A percentile compares a stretch with the other conserved stretches of the same genome.
phyloP scores from a whole-genome alignment of 2,797 vertebrate species.

The Helarctos malayanus region DNA sequence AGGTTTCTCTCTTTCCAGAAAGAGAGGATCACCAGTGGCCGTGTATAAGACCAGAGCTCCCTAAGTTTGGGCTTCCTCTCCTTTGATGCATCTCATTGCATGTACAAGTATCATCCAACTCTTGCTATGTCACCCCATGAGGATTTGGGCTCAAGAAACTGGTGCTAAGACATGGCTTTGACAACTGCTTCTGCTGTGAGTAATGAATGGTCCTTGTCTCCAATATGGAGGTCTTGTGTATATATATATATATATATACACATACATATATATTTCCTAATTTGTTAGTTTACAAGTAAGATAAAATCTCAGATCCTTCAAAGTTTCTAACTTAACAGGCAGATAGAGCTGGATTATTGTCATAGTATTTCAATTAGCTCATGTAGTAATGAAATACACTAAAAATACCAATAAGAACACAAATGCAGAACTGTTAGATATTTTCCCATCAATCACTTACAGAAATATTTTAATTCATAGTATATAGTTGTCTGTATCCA shows the following conservation, averaged over 20 bases:
- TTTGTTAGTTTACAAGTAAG: not conserved
- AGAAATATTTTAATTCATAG: slow-evolving; percentile 61
- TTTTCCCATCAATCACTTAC: slow-evolving; percentile 41
- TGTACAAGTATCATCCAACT: not conserved
- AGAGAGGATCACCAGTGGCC: not conserved
- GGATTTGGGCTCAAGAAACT: not conserved
- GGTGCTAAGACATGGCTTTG: not conserved
- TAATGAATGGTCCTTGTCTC: not conserved
- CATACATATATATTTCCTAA: not conserved
- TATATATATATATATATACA: not conserved
- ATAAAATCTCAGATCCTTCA: not conserved
- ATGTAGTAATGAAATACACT: slow-evolving; percentile 32
- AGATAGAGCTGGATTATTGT: not conserved
- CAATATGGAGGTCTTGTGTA: not conserved
- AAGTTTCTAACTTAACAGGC: slow-evolving; percentile 9
- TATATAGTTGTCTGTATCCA: slow-evolving; percentile 19
- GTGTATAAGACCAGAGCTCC: not conserved
- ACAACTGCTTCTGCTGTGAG: not conserved
- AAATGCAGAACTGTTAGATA: not conserved
- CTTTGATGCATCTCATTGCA: not conserved
- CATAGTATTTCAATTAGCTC: not conserved
- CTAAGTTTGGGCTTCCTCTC: not conserved
- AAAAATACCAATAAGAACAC: not conserved
- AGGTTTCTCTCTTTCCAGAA: not conserved
- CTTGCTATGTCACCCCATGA: not conserved